Base-by-base conservation (phyloP, 53 echinoderm and acorn worm genomes). In the Pentamera pediparva region DNA sequence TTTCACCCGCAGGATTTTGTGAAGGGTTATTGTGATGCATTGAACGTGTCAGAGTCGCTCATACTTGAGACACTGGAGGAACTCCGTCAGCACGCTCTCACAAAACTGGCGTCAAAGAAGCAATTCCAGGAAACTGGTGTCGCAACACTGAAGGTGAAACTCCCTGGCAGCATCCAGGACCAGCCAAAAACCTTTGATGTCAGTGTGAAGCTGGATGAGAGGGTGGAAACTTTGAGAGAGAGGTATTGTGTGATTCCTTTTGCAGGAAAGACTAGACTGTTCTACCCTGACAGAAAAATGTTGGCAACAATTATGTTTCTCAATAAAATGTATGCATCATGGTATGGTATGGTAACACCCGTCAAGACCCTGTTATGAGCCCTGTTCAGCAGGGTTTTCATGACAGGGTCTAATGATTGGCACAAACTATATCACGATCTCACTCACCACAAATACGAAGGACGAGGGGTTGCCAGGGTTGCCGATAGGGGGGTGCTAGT, bases 11-110 rank as follows among this genome's bases (percentile, higher is more conserved):
- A 95, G 96, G 77, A 74, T 12, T 62, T 95, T 15, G 47, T 90
- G 2, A 61, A 53, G 4, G 62, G 72, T 28, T 88, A 79, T 65
- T 69, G 90, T 10, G 61, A 75, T 3, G 70, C 65, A 3, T 39
- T 95, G 28, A 77, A 70, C 20, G 25, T 90, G 6, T 69, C 87
- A 17, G 39, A 33, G 34, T 63, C 84, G 50, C 51, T 70, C 4
- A 53, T 98, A 30, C 59, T 76, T 51, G 83, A 72, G 49, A 76
- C 76, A 25, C 61, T 98, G 34, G 98, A 98, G 74, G 52, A 78
- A 50, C 81, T 98, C 25, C 80, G 98, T 13, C 83, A 78, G 56
- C 98, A 98, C 77, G 89, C 98, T 41, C 37, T 98, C 30, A 75
- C 77, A 20, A 98, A 91, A 49, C 78, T 91, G 12, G 91, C 89